These are phyloP conservation scores for Dasypogon diadema DNA, from an alignment of 2,888 invertebrate species.

Conservation along the genomic window DNA sequence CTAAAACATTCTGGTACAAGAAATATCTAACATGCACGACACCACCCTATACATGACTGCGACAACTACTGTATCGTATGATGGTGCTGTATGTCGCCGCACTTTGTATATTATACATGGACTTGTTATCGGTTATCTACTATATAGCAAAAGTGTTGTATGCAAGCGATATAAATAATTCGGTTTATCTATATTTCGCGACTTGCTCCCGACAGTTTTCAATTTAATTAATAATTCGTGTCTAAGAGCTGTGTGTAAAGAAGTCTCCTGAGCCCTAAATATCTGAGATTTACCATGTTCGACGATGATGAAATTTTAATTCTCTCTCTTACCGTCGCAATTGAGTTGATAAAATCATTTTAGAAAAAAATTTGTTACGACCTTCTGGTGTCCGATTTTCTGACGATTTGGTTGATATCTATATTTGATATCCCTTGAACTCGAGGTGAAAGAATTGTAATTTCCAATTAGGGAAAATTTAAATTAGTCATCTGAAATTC, in stretches of 20 bases:
- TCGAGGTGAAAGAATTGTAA: too few relatives aligned
- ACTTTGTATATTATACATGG: conserved; percentile 39
- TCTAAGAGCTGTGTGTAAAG: conserved; percentile 17
- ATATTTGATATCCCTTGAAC: too few relatives aligned
- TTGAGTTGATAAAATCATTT: neutral
- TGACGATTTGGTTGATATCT: neutral
- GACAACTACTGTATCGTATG: too few relatives aligned
- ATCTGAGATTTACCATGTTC: neutral
- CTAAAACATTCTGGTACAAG: conserved; percentile 40
- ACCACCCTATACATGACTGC: neutral
- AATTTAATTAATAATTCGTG: conserved; percentile 49
- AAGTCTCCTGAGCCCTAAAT: conserved; percentile 2
- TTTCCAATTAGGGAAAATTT: too few relatives aligned
- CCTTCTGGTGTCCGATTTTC: neutral
- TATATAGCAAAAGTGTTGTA: conserved; percentile 9
- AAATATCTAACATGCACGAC: conserved; percentile 29
- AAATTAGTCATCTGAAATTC: too few relatives aligned
- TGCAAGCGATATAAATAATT: conserved; percentile 47
- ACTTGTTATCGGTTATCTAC: conserved; percentile 41
- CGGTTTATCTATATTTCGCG: conserved; percentile 48
- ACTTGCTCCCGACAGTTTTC: neutral
- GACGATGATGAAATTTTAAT: conserved; percentile 18
- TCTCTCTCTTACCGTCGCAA: neutral
- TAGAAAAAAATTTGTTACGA: neutral
- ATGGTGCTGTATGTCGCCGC: conserved; percentile 15